These are phyloP conservation scores for Azemiops feae DNA, from an alignment of 2,113 vertebrate genomes.

Conservation along the genomic window DNA sequence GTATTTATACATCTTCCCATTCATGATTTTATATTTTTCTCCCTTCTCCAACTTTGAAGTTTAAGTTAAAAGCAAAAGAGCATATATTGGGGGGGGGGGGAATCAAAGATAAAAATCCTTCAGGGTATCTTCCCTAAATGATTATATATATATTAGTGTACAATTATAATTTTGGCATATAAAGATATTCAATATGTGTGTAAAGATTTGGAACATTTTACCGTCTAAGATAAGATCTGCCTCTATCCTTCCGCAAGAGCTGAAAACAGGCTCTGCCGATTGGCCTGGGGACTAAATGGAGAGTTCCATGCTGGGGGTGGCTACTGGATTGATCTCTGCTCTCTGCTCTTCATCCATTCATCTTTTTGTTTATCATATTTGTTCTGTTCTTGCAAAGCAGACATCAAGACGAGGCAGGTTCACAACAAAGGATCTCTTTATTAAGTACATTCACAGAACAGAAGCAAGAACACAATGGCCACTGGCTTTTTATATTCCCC, in stretches of 20 bases:
- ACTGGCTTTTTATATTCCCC: no score
- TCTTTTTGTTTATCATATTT: neutral
- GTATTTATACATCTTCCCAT: neutral
- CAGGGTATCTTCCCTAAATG: neutral
- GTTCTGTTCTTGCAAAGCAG: no score
- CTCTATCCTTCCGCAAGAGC: no score
- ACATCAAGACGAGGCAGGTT: no score
- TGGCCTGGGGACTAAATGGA: neutral
- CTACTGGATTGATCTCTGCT: neutral
- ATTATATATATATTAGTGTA: neutral
- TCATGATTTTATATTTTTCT: neutral
- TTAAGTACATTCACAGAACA: no score
- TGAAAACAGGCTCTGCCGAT: no score
- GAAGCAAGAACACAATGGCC: no score
- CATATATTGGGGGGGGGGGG: no score
- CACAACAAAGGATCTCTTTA: no score
- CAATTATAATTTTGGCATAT: constrained; percentile 1
- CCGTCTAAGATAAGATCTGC: no score
- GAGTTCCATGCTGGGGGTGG: neutral
- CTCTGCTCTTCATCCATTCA: neutral
- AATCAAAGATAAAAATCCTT: constrained; percentile 17
- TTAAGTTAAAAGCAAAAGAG: neutral
- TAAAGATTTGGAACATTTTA: no score
- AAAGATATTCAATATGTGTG: neutral
- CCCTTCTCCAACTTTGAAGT: constrained; percentile 20